Evolutionary conservation across 2,113 vertebrate genomes (phyloP).

Genomic region (Deroptyus accipitrinus): DNA sequence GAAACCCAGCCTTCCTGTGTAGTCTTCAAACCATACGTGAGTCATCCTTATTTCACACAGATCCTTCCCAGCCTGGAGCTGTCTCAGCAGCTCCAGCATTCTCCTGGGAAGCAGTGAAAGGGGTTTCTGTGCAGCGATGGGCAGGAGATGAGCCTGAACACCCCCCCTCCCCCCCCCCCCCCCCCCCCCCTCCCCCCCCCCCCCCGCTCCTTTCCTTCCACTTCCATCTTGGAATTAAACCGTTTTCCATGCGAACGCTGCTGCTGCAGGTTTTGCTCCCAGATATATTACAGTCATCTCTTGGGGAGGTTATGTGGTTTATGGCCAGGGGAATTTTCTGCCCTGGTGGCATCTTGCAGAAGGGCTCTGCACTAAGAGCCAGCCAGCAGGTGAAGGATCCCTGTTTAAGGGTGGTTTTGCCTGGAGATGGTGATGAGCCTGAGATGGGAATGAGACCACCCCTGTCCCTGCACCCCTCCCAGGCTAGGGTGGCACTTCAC

Average conservation of each 20-base stretch:
- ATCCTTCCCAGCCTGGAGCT: background rate
- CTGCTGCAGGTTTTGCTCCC: background rate
- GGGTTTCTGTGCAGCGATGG: background rate
- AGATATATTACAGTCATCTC: background rate
- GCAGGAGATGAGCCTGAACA: background rate
- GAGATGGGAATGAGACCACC: background rate
- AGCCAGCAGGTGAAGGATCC: background rate
- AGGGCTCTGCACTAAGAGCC: background rate
- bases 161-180: fast-evolving
- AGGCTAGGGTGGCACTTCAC: background rate
- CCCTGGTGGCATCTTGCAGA: too few species aligned
- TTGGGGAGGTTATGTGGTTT: fast-evolving
- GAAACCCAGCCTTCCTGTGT: background rate
- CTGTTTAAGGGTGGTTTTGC: background rate
- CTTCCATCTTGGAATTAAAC: background rate
- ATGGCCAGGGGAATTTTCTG: background rate
- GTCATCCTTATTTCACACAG: background rate
- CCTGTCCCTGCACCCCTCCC: fast-evolving
- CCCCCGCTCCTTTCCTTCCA: background rate
- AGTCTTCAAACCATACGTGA: background rate
- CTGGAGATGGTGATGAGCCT: background rate
- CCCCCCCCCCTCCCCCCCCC: fast-evolving
- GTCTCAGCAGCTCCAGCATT: background rate
- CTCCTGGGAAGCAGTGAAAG: background rate
- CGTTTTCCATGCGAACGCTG: fast-evolving